Evolutionary conservation across 2,888 invertebrate genomes (phyloP).

Genomic region (Cactoblastis cactorum): DNA sequence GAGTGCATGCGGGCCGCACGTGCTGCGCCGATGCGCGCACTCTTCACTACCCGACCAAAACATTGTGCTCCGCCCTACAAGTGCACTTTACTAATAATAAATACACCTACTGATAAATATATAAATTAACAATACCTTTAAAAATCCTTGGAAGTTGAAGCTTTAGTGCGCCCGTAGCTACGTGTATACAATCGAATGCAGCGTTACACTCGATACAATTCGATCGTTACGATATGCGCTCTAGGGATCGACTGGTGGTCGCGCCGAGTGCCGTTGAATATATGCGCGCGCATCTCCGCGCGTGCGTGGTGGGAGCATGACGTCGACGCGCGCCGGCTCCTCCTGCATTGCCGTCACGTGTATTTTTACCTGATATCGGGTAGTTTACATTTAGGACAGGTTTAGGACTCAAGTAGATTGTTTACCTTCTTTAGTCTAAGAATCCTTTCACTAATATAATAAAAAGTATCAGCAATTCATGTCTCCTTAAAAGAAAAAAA

Average conservation of each 20-base stretch:
- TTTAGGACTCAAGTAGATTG: too few species aligned
- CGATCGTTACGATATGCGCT: constrained; percentile 46
- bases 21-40: constrained; percentile 42
- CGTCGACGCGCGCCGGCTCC: constrained; percentile 24
- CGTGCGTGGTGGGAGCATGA: constrained; percentile 61
- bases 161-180: constrained; percentile 38
- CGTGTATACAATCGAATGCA: constrained; percentile 25
- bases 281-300: constrained; percentile 75
- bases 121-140: constrained; percentile 39
- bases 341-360: background rate
- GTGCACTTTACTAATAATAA: constrained; percentile 5
- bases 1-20: constrained; percentile 44
- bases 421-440: too few species aligned
- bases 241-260: constrained; percentile 64
- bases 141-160: constrained; percentile 30
- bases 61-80: constrained; percentile 27
- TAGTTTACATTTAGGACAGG: background rate
- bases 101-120: background rate
- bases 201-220: constrained; percentile 35
- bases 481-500: too few species aligned
- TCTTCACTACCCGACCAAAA: constrained; percentile 27
- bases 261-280: constrained; percentile 53
- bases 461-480: too few species aligned
- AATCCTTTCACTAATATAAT: too few species aligned
- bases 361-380: background rate